phyloP scores from a whole-genome alignment of 2,797 vertebrate species.

The Catamblyrhynchus diadema region DNA sequence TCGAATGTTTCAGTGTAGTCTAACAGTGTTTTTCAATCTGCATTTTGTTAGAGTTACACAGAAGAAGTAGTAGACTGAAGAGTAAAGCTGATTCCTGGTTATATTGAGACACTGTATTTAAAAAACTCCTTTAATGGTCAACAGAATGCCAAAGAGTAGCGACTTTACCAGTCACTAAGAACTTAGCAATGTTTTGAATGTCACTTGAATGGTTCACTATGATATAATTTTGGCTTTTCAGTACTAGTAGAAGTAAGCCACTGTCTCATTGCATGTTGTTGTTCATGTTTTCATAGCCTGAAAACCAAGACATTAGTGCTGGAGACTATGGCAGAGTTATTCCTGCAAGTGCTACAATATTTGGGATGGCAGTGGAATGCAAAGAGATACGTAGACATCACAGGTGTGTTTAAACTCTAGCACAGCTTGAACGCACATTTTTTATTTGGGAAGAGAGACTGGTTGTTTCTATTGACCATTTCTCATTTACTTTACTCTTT shows the following conservation, averaged over 20 bases:
- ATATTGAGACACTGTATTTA: background rate
- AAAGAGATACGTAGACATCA: conserved; percentile 92
- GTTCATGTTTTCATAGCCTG: conserved; percentile 62
- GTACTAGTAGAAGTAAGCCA: background rate
- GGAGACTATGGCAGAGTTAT: conserved; percentile 87
- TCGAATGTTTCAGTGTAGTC: background rate
- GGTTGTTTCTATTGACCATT: background rate
- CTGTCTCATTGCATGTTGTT: background rate
- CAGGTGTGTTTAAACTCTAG: conserved; percentile 76
- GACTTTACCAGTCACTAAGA: background rate
- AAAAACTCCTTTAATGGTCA: background rate
- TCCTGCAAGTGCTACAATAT: conserved; percentile 89
- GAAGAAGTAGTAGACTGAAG: background rate
- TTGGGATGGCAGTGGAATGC: conserved; percentile 90
- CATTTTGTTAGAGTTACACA: background rate
- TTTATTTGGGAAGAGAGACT: background rate
- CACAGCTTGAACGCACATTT: background rate
- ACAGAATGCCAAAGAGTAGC: background rate
- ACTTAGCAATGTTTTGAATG: background rate
- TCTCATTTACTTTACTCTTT: background rate
- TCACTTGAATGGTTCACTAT: background rate
- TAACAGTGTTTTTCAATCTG: background rate
- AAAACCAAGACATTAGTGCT: conserved; percentile 33
- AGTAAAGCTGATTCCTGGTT: background rate
- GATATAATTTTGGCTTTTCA: background rate